Conservation (phyloP, 64 coral and sea anemone genomes). For the Montipora efflorescens region DNA sequence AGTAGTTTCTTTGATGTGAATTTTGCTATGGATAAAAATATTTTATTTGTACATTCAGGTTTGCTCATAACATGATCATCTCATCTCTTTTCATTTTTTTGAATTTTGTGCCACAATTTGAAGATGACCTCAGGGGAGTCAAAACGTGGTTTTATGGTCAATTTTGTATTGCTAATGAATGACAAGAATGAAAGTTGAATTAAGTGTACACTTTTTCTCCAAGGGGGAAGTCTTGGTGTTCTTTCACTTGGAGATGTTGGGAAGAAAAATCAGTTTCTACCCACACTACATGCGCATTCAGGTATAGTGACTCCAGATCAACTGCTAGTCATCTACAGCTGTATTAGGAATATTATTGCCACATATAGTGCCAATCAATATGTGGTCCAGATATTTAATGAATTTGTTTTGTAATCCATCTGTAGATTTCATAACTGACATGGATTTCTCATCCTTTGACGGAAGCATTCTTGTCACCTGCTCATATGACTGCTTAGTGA, state of each 20-base stretch:
- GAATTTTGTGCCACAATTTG: too few relatives aligned
- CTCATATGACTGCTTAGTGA: slow-evolving; percentile 92
- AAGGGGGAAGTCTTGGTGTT: slow-evolving; percentile 87
- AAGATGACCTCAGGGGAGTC: too few relatives aligned
- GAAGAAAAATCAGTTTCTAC: slow-evolving; percentile 50
- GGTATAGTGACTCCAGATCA: slow-evolving; percentile 33
- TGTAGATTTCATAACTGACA: slow-evolving; percentile 97
- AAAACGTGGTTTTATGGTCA: too few relatives aligned
- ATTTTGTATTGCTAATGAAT: too few relatives aligned
- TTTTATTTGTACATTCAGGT: too few relatives aligned
- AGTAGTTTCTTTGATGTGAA: too few relatives aligned
- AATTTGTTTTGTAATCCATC: background rate
- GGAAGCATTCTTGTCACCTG: slow-evolving; percentile 80
- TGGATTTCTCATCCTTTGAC: slow-evolving; percentile 95
- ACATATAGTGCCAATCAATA: background rate
- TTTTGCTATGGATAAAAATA: too few relatives aligned
- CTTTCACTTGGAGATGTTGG: slow-evolving; percentile 78
- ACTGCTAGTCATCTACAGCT: background rate
- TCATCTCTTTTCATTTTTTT: too few relatives aligned
- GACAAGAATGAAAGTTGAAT: too few relatives aligned
- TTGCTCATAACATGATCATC: too few relatives aligned
- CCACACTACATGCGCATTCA: slow-evolving; percentile 80
- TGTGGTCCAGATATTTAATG: background rate
- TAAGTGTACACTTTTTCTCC: background rate
- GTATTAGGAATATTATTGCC: background rate